Base-by-base conservation (phyloP, 1,140 invertebrate genomes). In the Rhysida immarginata region DNA sequence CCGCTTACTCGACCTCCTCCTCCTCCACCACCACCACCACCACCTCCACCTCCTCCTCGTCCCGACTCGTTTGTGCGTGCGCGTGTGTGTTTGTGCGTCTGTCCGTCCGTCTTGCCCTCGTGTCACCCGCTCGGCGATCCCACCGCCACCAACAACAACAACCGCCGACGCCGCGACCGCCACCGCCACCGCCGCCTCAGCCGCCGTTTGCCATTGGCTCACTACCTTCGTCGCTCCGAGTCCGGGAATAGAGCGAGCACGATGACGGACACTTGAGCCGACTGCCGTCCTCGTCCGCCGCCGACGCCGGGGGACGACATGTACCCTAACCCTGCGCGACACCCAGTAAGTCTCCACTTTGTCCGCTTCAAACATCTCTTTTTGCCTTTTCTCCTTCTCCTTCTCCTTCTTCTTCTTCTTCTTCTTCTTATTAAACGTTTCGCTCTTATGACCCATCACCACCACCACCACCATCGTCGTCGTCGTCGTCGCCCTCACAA, bases 281-380 rank as follows among this genome's bases (percentile, higher is more conserved):
- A 16, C 44, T 11, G 8, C 18, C 16, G 8, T 46, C 18, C 16
- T 11, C 8, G 44, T 23, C 5, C 16, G 5, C 8, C 8, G 8
- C 44, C 8, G 18, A 46, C 18, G 44, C 44, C 18, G 44, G 5
- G 18, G 35, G 23, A 11, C 45, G 27, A 5, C 21, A 71, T 71
- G 69, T 71, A 71, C 63, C 68, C 69, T 1, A 71, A 70, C 54
- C 53, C 53, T 3, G 53, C 53, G 8, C 61, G 68, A 44, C 68
- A 68, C 58, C 68, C 69, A 56, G 69, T 71, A 68, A 69, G 68
- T 68, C n/a, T n/a, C n/a, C n/a, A n/a, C n/a, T n/a, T n/a, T n/a
- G n/a, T n/a, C n/a, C n/a, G n/a, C n/a, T n/a, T n/a, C n/a, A 41
- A 13, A 41, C 35, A n/a, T 41, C n/a, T 41, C 35, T 11, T 41